phyloP scores from a whole-genome alignment of 2,888 invertebrate species.

The Pristionchus exspectatus region DNA sequence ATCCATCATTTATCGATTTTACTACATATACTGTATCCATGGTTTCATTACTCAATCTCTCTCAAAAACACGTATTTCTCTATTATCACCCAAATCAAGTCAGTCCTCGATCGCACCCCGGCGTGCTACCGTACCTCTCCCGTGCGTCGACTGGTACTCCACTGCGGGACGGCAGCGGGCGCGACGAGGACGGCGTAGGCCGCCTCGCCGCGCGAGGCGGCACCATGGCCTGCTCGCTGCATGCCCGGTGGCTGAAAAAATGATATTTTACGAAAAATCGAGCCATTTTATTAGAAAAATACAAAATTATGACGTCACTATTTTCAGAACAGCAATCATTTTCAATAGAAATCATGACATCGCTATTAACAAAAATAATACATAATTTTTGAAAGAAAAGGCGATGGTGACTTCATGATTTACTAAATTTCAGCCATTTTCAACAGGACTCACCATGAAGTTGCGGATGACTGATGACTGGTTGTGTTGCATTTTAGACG shows the following conservation, averaged over 20 bases:
- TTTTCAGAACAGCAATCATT: not conserved
- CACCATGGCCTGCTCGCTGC: not conserved
- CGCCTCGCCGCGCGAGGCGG: slow-evolving; percentile 8
- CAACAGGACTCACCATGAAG: not conserved
- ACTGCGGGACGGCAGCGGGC: not conserved
- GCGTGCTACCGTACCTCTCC: slow-evolving; percentile 47
- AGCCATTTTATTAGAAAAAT: not conserved
- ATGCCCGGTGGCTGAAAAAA: not conserved
- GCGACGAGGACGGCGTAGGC: slow-evolving; percentile 25
- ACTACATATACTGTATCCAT: no score
- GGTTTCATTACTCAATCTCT: no score
- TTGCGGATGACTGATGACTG: slow-evolving; percentile 8
- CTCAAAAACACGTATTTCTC: no score
- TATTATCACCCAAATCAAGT: not conserved
- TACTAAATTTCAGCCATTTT: not conserved
- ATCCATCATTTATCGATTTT: no score
- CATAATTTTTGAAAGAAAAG: not conserved
- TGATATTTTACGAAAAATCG: not conserved
- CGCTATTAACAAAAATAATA: not conserved
- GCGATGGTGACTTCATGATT: not conserved
- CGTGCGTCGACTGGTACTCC: not conserved
- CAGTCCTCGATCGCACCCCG: not conserved
- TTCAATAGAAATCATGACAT: not conserved
- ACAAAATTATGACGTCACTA: not conserved
- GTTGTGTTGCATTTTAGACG: slow-evolving; percentile 31